phyloP scores from a whole-genome alignment of 1,140 invertebrate species.

The Tetraneura akinire region DNA sequence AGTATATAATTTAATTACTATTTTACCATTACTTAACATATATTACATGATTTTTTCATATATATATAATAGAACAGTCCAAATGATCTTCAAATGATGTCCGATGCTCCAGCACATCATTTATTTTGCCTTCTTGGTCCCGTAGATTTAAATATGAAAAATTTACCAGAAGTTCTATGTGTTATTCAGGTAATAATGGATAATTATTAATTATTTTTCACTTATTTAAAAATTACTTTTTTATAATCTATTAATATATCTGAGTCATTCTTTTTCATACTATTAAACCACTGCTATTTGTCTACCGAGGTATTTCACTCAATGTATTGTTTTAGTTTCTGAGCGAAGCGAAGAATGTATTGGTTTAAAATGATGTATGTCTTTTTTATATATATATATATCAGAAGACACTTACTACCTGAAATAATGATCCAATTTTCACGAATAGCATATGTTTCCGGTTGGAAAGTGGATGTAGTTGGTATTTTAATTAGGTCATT shows the following conservation, averaged over 20 bases:
- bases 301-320: too few species aligned
- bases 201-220: too few species aligned
- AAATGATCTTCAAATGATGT: slow-evolving; percentile 98
- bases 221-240: not conserved
- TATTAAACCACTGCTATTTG: not conserved
- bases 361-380: too few species aligned
- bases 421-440: too few species aligned
- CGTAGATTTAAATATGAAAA: slow-evolving; percentile 68
- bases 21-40: not conserved
- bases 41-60: not conserved
- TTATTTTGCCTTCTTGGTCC: slow-evolving; percentile 94
- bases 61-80: slow-evolving; percentile 81
- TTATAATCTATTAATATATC: not conserved
- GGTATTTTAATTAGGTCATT: too few species aligned
- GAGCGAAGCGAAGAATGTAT: too few species aligned
- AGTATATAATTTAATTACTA: slow-evolving; percentile 59
- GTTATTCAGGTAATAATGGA: slow-evolving; percentile 74
- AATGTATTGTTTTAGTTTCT: too few species aligned
- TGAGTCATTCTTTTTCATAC: not conserved
- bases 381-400: too few species aligned
- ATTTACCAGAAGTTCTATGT: slow-evolving; percentile 87
- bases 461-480: too few species aligned
- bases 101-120: slow-evolving; percentile 97
- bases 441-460: too few species aligned
- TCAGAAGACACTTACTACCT: too few species aligned